Base-by-base conservation (phyloP, 2,888 invertebrate genomes). In the Apoda limacodes region DNA sequence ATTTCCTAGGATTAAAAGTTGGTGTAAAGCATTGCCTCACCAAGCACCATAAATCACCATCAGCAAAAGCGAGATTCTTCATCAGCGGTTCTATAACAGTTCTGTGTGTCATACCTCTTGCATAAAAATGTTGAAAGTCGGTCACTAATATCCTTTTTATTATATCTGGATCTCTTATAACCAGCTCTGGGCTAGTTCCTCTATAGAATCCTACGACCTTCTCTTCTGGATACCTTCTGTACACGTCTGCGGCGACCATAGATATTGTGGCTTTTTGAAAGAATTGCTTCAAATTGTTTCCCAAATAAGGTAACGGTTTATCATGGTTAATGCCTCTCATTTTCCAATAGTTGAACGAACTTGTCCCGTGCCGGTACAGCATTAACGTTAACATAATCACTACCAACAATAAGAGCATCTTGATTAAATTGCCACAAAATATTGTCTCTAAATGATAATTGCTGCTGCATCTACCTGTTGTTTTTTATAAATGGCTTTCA, bases 21-120 rank as follows among this genome's bases (percentile, higher is more conserved):
- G 71, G 67, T 5, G 69, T 71, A 32, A 78, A 69, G 32, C 72
- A 52, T 28, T 74, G 68, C 37, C 78, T 55, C 11, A 75, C 54
- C 28, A 74, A 50, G 9, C 55, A 59, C 78, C 78, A 78, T 21
- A 63, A 40, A 35, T 76, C 76, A 5, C 76, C 75, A 30, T 75
- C 76, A 23, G 64, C 68, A 31, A 71, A 66, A 37, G 76, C 76
- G 29, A 78, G 44, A 41, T 76, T 78, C 40, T 56, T 64, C 21
- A 74, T 19, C 31, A 78, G 44, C 1, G 72, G 75, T 43, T 78
- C 75, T 4, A 65, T 52, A 3, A 62, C 64, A 15, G 50, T 65
- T 40, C 61, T 67, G 28, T 74, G 60, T 1, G 64, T 50, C 7
- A 75, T 38, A 3, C 72, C 74, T 55, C 76, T 60, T 4, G 62